Conservation (phyloP, 2,113 vertebrate species). For the Limnothrissa miodon region DNA sequence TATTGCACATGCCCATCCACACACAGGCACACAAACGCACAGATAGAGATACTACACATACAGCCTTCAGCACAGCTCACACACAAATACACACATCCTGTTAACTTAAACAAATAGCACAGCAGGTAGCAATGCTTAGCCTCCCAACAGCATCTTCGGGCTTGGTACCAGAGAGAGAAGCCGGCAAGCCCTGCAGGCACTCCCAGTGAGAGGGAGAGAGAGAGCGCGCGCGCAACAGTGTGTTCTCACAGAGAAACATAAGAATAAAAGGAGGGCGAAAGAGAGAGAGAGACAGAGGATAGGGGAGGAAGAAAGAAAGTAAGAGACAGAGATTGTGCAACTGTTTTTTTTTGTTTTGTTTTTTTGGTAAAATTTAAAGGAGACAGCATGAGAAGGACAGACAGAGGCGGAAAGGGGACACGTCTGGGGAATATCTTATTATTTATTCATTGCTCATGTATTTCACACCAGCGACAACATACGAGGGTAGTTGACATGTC, state of each 20-base stretch:
- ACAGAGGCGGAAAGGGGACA: constrained; percentile 21
- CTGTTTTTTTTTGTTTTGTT: too few species aligned
- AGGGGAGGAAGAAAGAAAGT: not conserved
- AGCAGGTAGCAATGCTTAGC: constrained; percentile 5
- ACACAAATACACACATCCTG: not conserved
- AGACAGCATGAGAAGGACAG: not conserved
- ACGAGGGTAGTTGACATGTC: not conserved
- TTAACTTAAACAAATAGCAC: constrained; percentile 24
- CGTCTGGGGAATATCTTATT: not conserved
- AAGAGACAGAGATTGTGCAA: not conserved
- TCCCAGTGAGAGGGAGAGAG: not conserved
- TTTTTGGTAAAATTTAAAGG: not conserved
- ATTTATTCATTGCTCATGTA: not conserved
- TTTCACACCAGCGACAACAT: not conserved
- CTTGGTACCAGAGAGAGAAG: not conserved
- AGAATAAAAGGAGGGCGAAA: not conserved
- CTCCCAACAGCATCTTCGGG: constrained; percentile 8
- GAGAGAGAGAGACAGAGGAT: not conserved
- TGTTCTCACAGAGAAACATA: not conserved
- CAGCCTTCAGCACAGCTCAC: not conserved
- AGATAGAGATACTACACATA: not conserved
- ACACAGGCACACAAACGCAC: not conserved
- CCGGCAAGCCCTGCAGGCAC: constrained; percentile 23
- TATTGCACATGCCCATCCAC: not conserved
- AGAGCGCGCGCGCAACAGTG: too few species aligned